Evolutionary conservation across 2,113 vertebrate genomes (phyloP), one percentile per base, ranked within the genome.

Genomic region (Apodemus sylvaticus): DNA sequence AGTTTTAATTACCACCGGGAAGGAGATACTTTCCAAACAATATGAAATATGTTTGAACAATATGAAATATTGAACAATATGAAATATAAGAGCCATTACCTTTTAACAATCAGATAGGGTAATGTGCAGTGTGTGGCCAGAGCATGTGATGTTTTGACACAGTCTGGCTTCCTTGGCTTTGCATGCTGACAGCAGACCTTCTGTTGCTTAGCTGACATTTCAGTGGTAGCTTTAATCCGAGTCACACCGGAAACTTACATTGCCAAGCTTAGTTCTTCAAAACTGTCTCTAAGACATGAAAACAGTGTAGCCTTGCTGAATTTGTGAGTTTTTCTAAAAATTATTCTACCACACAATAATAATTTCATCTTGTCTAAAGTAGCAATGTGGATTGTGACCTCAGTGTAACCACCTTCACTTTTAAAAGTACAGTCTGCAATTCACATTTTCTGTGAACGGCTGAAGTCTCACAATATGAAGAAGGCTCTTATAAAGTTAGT

Each of bases 131-230:
- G 24, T 24, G 4, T 34, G 26, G 24, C 77, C 86, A 83, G 42
- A 55, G 24, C 24, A 76, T 39, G 55, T 31, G 14, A 62, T 48
- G 68, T 48, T 93, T 70, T 68, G 62, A 48, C n/a, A n/a, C 2
- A 29, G 36, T 29, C 20, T 64, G 10, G 71, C 55, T 78, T 78
- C n/a, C 48, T 70, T 66, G 64, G 45, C 77, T 95, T 79, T 74
- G 39, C 83, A 48, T 70, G 29, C 66, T 87, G 58, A 66, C 36
- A 85, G 5, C 31, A 64, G 96, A 86, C 45, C 55, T 64, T 94
- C 71, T 83, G 73, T 95, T 95, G 82, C 87, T 83, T 17, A 94
- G 78, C 48, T 90, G 82, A 93, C 79, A 93, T 91, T 95, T 94
- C 42, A 91, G 53, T 48, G 89, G 66, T 91, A 73, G 82, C 78